Evolutionary conservation across 2,797 vertebrate species (phyloP), one percentile per base, ranked within the genome.

Genomic region (Enteromius argenteus): DNA sequence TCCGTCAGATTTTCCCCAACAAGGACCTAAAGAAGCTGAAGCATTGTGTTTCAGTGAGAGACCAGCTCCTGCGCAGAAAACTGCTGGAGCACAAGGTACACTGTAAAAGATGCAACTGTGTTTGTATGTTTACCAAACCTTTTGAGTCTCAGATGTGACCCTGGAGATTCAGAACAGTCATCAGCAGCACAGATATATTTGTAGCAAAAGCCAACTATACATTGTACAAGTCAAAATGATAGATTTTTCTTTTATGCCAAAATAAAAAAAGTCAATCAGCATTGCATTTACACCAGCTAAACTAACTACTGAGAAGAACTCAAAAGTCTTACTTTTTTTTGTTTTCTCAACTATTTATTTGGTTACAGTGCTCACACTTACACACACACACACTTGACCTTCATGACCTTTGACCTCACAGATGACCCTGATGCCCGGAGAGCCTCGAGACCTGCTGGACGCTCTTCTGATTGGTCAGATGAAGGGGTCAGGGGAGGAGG

Each of bases 31-130:
- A 80, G 0, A 94, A 88, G 77, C 90, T 96, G 84, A 94, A 90
- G 86, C 83, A 92, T 19, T 95, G 93, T 6, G 90, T 96, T 77
- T 3, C 27, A 2, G 39, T 95, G 77, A 92, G 95, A 91, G 95
- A 96, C 88, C 77, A 83, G 42, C 93, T 96, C 35, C 88, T 96
- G 84, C 87, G 82, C 6, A 80, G 60, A 0, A 96, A 96, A 87
- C 93, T 96, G 42, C 79, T 93, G 53, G 95, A 96, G 30, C 95
- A 96, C 91, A 95, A 95, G 94, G 95, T 95, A 79, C 42, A 9
- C 19, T 8, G 19, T 53, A n/a, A 53, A 53, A 71, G 9, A 44
- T 15, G 4, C 4, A 46, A 46, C 44, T 46, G 44, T 27, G 27
- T 27, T 27, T 13, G 5, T 46, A 46, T 46, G 13, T 46, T 46